Conservation (phyloP, 2,113 vertebrate species). For the Hippopotamus amphibius region DNA sequence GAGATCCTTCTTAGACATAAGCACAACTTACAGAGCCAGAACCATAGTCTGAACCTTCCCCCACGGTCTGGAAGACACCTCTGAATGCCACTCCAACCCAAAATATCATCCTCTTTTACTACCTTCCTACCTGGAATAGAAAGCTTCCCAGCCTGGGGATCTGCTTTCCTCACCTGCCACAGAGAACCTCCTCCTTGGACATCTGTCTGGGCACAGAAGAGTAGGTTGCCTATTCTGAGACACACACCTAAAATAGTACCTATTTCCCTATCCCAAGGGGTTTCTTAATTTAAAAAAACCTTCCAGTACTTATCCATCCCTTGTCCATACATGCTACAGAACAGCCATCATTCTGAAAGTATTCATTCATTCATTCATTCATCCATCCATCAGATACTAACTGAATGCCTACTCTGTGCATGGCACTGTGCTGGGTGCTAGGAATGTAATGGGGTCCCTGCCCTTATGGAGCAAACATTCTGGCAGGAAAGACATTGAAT, state of each 20-base stretch:
- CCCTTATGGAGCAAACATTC: background rate
- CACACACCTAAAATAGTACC: background rate
- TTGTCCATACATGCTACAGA: background rate
- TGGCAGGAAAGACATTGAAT: background rate
- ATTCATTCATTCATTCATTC: conserved; percentile 23
- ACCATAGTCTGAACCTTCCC: background rate
- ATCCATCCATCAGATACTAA: background rate
- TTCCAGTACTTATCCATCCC: background rate
- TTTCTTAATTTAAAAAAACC: conserved; percentile 27
- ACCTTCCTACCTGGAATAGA: background rate
- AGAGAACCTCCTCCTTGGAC: background rate
- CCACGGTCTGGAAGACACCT: background rate
- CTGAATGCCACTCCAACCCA: background rate
- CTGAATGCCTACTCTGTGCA: background rate
- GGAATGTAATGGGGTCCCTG: background rate
- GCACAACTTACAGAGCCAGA: background rate
- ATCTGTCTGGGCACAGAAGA: background rate
- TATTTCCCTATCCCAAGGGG: background rate
- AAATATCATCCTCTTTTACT: background rate
- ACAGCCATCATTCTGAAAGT: background rate
- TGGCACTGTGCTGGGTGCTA: background rate
- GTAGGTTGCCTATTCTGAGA: conserved; percentile 7
- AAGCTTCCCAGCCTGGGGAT: background rate
- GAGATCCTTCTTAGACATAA: background rate
- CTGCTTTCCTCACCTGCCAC: background rate